Evolutionary conservation across 2,888 invertebrate genomes (phyloP), one percentile per base, ranked within the genome.

Genomic region (Callyntrura sp.): DNA sequence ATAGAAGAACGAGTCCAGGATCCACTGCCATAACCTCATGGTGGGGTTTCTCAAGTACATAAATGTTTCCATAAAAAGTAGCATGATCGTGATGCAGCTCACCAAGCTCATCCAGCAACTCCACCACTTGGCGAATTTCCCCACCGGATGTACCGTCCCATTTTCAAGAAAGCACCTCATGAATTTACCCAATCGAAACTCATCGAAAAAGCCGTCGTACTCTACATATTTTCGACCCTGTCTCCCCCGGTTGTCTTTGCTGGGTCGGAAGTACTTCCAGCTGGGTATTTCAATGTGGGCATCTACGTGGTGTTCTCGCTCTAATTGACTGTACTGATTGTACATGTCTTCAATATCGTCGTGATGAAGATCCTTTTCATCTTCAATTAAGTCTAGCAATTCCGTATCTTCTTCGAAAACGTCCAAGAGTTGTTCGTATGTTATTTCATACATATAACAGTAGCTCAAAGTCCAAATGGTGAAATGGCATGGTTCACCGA

Each of bases 401-500:
- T 91, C 90, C 11, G 73, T 87, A n/a, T 88, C 88, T n/a, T 91
- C 88, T 62, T 91, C 83, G 73, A 93, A 90, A 1, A 90, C 91
- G 20, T 91, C 86, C 8, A 79, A 25, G n/a, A 93, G 83, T 43
- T 92, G 91, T 6, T 91, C 85, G 20, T 88, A 51, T 6, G 91
- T 92, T 9, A 93, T 92, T 17, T 88, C 79, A 57, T 93, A 93
- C n/a, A 93, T 45, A 51, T 88, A 85, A 25, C 90, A 90, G 82
- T 92, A 91, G 84, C 92, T 92, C 43, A 93, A 35, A 0, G 91
- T 92, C 48, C 90, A 90, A 25, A 92, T 57, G 14, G 90, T 91
- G 51, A 91, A 89, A 48, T 93, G 92, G 57, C 88, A 43, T 0
- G 93, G 93, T 48, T 93, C 93, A 3, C 93, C 93, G 55, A 92